Evolutionary conservation across 2,888 invertebrate species (phyloP), one percentile per base, ranked within the genome.

Genomic region (Dasypolia templi): DNA sequence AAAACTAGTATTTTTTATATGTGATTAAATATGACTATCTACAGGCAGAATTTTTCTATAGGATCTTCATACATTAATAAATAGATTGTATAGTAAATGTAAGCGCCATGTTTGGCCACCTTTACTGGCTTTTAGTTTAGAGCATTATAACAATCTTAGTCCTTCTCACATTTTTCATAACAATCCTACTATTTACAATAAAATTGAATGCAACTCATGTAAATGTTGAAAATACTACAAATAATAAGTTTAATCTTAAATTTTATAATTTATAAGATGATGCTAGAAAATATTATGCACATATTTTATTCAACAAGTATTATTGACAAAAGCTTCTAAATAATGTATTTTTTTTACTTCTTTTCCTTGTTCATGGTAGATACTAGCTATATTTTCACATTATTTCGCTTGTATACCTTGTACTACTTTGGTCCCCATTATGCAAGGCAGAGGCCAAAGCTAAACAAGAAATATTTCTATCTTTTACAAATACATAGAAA

Each of bases 21-120:
- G 80, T 74, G 81, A 69, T 83, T 83, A 63, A 64, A 65, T 72
- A 70, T 64, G 49, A 62, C 58, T 82, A 72, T 63, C 42, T 68
- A 69, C 42, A 68, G 70, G 64, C 83, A 65, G 62, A 51, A 14
- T 32, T 49, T 61, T 35, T 71, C 58, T 69, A 83, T 67, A 81
- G 66, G 59, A 82, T 82, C 51, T 51, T 26, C 56, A 72, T 83
- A 78, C 29, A 70, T 51, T 78, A 68, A 65, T 78, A 73, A 82
- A 78, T 83, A 69, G 51, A 78, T 59, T 68, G 39, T 65, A 58
- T 62, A 51, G 65, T 65, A 74, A 56, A 73, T 61, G 35, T 63
- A 55, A 35, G 11, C 0, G 0, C 42, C 29, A 51, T 56, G 70
- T 78, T 67, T 73, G 72, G 62, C 80, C 74, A 74, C 53, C 29